Percentiles rank a stretch among this genome's conserved stretches.
These are phyloP conservation scores for Parambassis ranga DNA, from an alignment of 2,797 vertebrate genomes.

Conservation along the genomic window DNA sequence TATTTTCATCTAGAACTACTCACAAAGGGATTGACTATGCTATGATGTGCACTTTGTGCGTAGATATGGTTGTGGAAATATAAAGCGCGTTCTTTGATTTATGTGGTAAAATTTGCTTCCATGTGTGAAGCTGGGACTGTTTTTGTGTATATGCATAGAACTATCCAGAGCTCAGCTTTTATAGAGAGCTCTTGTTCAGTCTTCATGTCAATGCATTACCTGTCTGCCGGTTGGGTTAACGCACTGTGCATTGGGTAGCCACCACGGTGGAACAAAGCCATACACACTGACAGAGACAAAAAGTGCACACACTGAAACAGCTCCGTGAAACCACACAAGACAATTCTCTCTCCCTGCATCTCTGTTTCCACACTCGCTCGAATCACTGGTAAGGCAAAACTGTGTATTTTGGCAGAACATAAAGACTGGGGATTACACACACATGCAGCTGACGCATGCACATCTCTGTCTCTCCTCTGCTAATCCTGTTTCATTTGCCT, in stretches of 20 bases:
- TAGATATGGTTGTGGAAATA: conserved; percentile 6
- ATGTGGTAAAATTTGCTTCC: neutral
- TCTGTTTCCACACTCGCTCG: conserved; percentile 26
- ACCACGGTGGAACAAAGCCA: neutral
- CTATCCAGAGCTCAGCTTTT: neutral
- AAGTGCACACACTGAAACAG: neutral
- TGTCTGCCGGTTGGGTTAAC: conserved; percentile 2
- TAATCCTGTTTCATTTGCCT: conserved; percentile 78
- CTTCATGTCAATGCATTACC: neutral
- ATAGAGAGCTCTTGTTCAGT: neutral
- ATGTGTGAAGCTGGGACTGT: neutral
- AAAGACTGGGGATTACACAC: conserved; percentile 68
- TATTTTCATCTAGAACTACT: neutral
- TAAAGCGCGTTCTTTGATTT: neutral
- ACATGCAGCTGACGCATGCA: conserved; percentile 67
- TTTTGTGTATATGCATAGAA: neutral
- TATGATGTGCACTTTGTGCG: neutral
- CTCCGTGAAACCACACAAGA: conserved; percentile 7
- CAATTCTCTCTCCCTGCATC: conserved; percentile 4
- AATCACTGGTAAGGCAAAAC: conserved; percentile 28
- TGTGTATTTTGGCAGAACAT: conserved; percentile 70
- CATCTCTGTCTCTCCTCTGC: conserved; percentile 44
- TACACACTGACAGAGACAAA: neutral
- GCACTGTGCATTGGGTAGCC: neutral
- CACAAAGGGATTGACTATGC: neutral